Base-by-base conservation (phyloP, 2,888 invertebrate species). In the Cosmopolites sordidus region DNA sequence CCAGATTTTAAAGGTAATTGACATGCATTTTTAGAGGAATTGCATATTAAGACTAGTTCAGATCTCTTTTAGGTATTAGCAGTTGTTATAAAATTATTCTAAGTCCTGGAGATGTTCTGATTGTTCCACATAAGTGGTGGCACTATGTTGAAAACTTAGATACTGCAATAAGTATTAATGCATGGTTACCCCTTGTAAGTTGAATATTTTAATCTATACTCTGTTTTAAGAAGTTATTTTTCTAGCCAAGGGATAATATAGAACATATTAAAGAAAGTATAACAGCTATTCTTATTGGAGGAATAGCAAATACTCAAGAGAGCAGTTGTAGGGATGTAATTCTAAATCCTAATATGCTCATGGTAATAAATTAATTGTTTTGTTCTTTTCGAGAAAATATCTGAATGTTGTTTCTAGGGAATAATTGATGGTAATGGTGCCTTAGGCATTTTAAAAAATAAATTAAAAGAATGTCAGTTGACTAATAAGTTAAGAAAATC, bases 61-160 rank as follows among this genome's bases (percentile, higher is more conserved):
- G 9, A 9, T 11, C 2, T 40, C 51, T 63, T 64, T 52, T 54
- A 69, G 70, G 59, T 43, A 48, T 69, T 43, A 55, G 47, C 22
- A 61, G 65, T 51, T 69, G 68, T 44, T 66, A 64, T 58, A 66
- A 83, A 58, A 81, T 92, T 22, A 80, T 82, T 48, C 73, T 97
- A 44, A 77, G 83, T 41, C 86, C 92, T 8, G 93, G 94, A 0
- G 92, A 97, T 73, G 87, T 92, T 0, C 75, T 98, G 29, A 82
- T 89, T 65, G 88, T 98, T 5, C 97, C 97, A 0, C 81, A 82
- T 56, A 87, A 89, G 56, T 98, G 97, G 96, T 98, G 97, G 97
- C 97, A 97, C 76, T 95, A 89, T 76, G 97, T 96, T 1, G 90
- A 92, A 73, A 93, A 94, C 69, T 88, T 92, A 77, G 76, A 79